Percentiles rank a stretch among this genome's conserved stretches.
Conservation (phyloP, 1,140 invertebrate genomes). For the Akabosia matsudoensis region DNA sequence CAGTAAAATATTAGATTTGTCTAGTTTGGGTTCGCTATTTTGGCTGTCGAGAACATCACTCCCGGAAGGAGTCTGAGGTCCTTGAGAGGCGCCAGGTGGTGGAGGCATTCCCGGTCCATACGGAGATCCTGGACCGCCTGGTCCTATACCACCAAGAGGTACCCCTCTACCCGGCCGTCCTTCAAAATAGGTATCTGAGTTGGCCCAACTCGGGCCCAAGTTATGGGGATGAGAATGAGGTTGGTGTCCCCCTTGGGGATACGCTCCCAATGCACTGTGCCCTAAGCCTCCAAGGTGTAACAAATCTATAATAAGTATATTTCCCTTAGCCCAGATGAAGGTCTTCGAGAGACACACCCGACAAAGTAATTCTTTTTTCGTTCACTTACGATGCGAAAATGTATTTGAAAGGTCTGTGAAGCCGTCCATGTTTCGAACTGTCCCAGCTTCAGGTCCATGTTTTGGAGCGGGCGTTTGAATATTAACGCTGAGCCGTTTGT, state of each 20-base stretch:
- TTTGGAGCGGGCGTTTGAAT: slow-evolving; percentile 59
- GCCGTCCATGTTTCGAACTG: slow-evolving; percentile 45
- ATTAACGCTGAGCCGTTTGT: slow-evolving; percentile 96
- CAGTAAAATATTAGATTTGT: slow-evolving; percentile 97
- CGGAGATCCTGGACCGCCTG: slow-evolving; percentile 7
- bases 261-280: slow-evolving; percentile 54
- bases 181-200: slow-evolving; percentile 47
- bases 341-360: slow-evolving; percentile 8
- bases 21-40: slow-evolving; percentile 80
- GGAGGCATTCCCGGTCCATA: neutral
- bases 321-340: slow-evolving; percentile 20
- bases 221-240: slow-evolving; percentile 37
- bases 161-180: slow-evolving; percentile 26
- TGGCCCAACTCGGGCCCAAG: slow-evolving; percentile 43
- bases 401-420: slow-evolving; percentile 42
- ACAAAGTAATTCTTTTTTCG: neutral
- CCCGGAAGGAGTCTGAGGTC: slow-evolving; percentile 54
- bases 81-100: neutral
- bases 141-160: neutral
- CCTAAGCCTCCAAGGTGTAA: slow-evolving; percentile 78
- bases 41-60: slow-evolving; percentile 83
- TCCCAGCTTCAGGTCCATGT: slow-evolving; percentile 27
- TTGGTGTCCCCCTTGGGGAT: slow-evolving; percentile 48
- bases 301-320: slow-evolving; percentile 62
- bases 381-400: slow-evolving; percentile 40